Evolutionary conservation across 2,113 vertebrate genomes (phyloP).

Genomic region (Henicopernis longicauda): DNA sequence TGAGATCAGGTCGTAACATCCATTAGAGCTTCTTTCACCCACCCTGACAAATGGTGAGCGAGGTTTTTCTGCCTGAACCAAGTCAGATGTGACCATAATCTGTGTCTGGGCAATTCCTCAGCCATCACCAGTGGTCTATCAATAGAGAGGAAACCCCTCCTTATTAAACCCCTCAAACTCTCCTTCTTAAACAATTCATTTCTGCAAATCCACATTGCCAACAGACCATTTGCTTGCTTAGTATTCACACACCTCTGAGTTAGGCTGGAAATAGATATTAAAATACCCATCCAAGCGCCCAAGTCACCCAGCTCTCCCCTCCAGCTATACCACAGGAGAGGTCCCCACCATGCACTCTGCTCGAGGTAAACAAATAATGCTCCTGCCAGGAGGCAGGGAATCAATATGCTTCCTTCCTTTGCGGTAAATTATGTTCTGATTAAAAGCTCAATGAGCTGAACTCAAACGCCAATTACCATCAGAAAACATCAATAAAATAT

Average conservation of each 20-base stretch:
- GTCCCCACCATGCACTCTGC: background rate
- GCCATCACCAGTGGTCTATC: background rate
- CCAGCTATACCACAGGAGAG: background rate
- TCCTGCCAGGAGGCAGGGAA: background rate
- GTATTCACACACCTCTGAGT: background rate
- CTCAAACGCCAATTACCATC: background rate
- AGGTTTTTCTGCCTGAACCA: background rate
- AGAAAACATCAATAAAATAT: conserved; percentile 6
- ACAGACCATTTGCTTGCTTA: background rate
- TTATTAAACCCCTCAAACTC: background rate
- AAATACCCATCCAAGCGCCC: background rate
- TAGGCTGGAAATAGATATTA: background rate
- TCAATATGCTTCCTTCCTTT: background rate
- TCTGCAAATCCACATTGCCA: background rate
- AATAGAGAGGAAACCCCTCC: background rate
- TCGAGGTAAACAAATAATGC: background rate
- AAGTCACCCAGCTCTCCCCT: background rate
- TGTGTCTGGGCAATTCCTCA: background rate
- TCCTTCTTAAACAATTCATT: background rate
- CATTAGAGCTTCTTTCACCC: background rate
- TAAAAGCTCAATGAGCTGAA: conserved; percentile 35
- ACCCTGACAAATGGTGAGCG: accelerated
- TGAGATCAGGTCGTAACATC: accelerated
- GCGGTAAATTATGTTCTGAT: conserved; percentile 1
- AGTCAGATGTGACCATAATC: background rate